Base-by-base conservation (phyloP, 2,888 invertebrate genomes). In the Nomada ruficornis region DNA sequence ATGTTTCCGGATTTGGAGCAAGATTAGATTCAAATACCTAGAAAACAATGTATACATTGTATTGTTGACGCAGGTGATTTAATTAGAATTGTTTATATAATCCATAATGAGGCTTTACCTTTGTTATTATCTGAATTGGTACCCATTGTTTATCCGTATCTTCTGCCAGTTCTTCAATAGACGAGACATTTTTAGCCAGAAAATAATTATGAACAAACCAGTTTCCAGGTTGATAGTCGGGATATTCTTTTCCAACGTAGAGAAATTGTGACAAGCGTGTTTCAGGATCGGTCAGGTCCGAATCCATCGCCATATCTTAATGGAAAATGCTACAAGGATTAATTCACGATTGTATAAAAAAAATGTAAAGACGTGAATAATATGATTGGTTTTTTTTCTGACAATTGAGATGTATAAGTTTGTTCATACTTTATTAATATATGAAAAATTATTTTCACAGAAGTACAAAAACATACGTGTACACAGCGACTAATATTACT, bases 171-270 rank as follows among this genome's bases (percentile, higher is more conserved):
- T 93, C 89, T 23, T 88, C 84, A 57, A 95, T 91, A 15, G 93
- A 94, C 63, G 91, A 88, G 75, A 95, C 89, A 84, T 94, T 94
- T 42, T 94, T 93, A 0, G 86, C 89, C 70, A 94, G 93, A 88
- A 94, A 95, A 86, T 95, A 95, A 83, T 95, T 94, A 82, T 95
- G 95, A 15, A 94, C 89, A 50, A 94, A 91, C 95, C 95, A 95
- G 88, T 95, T 94, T 54, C 95, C 95, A 65, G 96, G 95, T 84
- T 94, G 95, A 90, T 95, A 96, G 79, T 94, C 94, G 9, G 73
- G 67, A 69, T 84, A 83, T 63, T 88, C 88, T 69, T 89, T 89
- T 20, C 88, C 89, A 64, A 88, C 79, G 20, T 79, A 87, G 20
- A 89, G 68, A 73, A 82, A 89, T 44, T 74, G 78, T 42, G 77